phyloP scores from a whole-genome alignment of 64 coral and sea anemone species.

The Catalaphyllia jardinei region DNA sequence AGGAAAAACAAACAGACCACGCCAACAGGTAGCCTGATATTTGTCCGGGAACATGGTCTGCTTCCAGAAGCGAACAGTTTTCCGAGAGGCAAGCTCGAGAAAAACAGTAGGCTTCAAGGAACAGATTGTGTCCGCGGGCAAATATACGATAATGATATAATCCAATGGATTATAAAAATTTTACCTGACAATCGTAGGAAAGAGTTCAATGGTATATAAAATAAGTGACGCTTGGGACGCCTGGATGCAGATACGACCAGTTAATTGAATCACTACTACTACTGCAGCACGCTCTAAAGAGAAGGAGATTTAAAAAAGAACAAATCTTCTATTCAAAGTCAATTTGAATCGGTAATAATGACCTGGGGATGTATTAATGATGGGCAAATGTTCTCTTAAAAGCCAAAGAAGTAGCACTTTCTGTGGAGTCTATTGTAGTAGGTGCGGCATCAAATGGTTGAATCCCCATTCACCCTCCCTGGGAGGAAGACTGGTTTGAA shows the following conservation, averaged over 20 bases:
- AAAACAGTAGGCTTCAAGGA: background rate
- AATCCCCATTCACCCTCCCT: too few species aligned
- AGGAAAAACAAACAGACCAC: too few species aligned
- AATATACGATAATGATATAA: background rate
- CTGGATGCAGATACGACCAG: conserved; percentile 52
- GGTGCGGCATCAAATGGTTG: too few species aligned
- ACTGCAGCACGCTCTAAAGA: conserved; percentile 32
- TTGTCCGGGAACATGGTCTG: too few species aligned
- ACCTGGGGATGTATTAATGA: too few species aligned
- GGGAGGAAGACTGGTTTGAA: too few species aligned
- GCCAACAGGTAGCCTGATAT: too few species aligned
- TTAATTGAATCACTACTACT: conserved; percentile 20
- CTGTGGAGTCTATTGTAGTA: too few species aligned
- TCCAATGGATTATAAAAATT: background rate
- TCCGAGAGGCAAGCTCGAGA: too few species aligned
- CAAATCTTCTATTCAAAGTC: background rate
- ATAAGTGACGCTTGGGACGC: conserved; percentile 34
- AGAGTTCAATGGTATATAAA: conserved; percentile 55
- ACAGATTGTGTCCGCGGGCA: background rate
- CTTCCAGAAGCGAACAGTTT: too few species aligned
- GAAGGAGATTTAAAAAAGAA: background rate
- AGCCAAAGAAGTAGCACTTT: too few species aligned
- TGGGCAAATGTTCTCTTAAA: too few species aligned
- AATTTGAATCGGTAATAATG: background rate
- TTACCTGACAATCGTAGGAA: conserved; percentile 55